Conservation (phyloP, 1,140 invertebrate genomes). For the Acromyrmex charruanus region DNA sequence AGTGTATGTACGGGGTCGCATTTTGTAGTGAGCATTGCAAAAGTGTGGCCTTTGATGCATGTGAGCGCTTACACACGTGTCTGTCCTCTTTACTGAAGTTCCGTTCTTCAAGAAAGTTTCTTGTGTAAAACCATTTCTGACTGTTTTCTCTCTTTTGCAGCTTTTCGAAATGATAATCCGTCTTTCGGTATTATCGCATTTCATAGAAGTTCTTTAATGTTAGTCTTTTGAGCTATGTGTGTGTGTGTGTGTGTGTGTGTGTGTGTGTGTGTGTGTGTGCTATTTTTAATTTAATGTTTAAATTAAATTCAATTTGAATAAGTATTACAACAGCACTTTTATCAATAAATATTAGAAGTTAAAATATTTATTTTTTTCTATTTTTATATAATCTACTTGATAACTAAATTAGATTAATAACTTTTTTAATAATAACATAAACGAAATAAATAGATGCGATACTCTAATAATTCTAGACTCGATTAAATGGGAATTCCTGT, state of each 20-base stretch:
- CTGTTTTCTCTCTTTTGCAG: not conserved
- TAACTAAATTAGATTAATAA: not conserved
- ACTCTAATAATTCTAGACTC: not conserved
- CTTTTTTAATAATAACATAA: not conserved
- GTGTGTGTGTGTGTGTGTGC: not conserved
- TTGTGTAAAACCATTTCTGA: conserved; percentile 20
- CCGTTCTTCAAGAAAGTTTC: conserved; percentile 60
- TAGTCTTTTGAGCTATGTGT: not conserved
- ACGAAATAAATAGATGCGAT: not conserved
- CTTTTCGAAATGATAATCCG: not conserved
- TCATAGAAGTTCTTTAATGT: not conserved
- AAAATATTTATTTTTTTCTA: not conserved
- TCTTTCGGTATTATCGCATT: not conserved
- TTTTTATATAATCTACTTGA: not conserved
- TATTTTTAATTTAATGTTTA: not conserved
- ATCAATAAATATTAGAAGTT: not conserved
- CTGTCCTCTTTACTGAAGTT: conserved; percentile 62
- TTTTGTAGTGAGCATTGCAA: conserved; percentile 42
- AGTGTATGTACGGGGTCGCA: not conserved
- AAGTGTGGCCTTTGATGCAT: conserved; percentile 51
- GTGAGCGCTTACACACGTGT: conserved; percentile 49
- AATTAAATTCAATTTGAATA: not conserved
- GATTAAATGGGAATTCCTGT: not conserved
- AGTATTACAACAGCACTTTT: not conserved
- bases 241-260: not conserved